phyloP scores from a whole-genome alignment of 2,888 invertebrate genomes.

The Cordilura impudica region DNA sequence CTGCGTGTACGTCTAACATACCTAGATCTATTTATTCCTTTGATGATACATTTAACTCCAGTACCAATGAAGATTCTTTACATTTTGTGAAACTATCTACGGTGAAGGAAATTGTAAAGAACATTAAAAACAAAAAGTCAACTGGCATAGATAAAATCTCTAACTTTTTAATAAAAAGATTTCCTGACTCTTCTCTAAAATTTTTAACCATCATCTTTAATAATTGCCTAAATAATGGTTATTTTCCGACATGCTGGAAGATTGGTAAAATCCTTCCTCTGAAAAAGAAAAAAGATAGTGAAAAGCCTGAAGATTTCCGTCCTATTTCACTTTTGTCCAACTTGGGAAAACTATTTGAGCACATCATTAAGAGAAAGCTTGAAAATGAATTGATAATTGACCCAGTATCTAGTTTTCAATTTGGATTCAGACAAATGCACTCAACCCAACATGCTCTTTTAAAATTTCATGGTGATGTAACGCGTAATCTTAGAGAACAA shows the following conservation, averaged over 20 bases:
- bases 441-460: background rate
- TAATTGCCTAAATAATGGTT: slow-evolving; percentile 24
- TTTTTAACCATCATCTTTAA: slow-evolving; percentile 19
- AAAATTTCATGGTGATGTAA: background rate
- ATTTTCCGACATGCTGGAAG: too few species aligned
- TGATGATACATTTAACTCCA: background rate
- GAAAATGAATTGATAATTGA: background rate
- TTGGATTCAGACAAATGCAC: background rate
- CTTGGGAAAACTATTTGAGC: slow-evolving; percentile 21
- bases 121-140: slow-evolving; percentile 9
- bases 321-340: slow-evolving; percentile 11
- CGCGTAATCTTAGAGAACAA: background rate
- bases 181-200: background rate
- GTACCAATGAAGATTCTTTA: background rate
- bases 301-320: slow-evolving; percentile 1
- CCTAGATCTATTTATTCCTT: background rate
- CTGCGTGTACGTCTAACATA: background rate
- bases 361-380: background rate
- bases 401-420: background rate
- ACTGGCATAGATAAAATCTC: slow-evolving; percentile 5
- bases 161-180: background rate
- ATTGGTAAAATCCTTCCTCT: too few species aligned
- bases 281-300: too few species aligned
- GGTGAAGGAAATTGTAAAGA: background rate
- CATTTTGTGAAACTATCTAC: background rate